Evolutionary conservation across 2,113 vertebrate genomes (phyloP).

Genomic region (Anhinga rufa): DNA sequence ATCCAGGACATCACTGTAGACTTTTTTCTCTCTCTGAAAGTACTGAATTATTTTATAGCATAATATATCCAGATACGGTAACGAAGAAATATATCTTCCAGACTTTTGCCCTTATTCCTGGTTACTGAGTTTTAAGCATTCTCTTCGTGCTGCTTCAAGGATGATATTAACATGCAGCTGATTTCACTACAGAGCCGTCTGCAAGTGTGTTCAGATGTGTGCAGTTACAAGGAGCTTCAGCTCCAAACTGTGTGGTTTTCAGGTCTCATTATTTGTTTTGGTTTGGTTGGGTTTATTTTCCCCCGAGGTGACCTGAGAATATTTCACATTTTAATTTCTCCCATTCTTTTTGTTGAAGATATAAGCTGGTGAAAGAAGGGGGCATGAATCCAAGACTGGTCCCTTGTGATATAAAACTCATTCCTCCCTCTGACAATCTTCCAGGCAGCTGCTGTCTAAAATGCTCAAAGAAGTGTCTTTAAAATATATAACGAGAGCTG

Average conservation of each 20-base stretch:
- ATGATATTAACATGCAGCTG: background rate
- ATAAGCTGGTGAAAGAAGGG: background rate
- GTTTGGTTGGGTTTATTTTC: background rate
- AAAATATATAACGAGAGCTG: background rate
- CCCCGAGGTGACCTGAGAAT: background rate
- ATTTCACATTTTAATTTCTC: background rate
- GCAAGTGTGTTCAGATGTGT: background rate
- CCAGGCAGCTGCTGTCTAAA: background rate
- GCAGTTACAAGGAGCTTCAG: background rate
- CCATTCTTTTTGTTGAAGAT: background rate
- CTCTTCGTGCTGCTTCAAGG: background rate
- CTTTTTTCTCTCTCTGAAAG: background rate
- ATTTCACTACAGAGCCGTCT: background rate
- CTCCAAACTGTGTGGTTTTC: background rate
- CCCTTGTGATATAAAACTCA: background rate
- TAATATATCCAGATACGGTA: background rate
- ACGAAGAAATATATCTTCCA: background rate
- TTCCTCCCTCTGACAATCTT: background rate
- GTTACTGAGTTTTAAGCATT: background rate
- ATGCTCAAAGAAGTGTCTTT: background rate
- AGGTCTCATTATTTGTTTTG: background rate
- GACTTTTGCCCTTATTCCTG: background rate
- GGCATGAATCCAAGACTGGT: background rate
- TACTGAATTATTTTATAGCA: background rate
- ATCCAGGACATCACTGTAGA: background rate